phyloP scores from a whole-genome alignment of 2,888 invertebrate genomes.

The Balanococcus diminutus region DNA sequence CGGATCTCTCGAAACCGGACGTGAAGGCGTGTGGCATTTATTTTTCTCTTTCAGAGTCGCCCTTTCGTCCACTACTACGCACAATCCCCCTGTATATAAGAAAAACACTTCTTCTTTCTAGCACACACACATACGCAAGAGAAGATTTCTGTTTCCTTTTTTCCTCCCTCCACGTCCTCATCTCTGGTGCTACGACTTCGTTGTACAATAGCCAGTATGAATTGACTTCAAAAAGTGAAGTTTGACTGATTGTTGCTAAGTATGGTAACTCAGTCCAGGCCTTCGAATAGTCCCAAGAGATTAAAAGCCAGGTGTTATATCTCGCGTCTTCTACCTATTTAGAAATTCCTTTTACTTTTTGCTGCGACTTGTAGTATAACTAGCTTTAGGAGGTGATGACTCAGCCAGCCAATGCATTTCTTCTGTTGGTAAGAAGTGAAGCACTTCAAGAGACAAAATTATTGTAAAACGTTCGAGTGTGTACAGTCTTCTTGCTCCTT shows the following conservation, averaged over 20 bases:
- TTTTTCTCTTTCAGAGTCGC: neutral
- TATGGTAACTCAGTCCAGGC: slow-evolving; percentile 23
- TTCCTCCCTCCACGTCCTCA: too few species aligned
- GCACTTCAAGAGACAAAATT: neutral
- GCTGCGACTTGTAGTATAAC: neutral
- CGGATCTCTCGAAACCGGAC: slow-evolving; percentile 40
- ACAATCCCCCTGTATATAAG: too few species aligned
- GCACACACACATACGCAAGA: neutral
- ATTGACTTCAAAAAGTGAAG: slow-evolving; percentile 54
- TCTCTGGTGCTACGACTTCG: neutral
- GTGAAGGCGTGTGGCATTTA: slow-evolving; percentile 54
- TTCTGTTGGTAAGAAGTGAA: neutral
- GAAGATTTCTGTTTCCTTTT: neutral
- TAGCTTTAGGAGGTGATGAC: neutral
- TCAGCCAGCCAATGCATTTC: neutral
- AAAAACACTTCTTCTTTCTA: slow-evolving; percentile 13
- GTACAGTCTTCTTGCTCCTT: neutral
- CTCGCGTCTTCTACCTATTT: neutral
- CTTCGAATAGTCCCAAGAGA: slow-evolving; percentile 43
- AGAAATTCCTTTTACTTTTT: neutral
- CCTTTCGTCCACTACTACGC: neutral
- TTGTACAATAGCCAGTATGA: slow-evolving; percentile 39
- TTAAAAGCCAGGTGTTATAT: slow-evolving; percentile 53
- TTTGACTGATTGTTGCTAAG: slow-evolving; percentile 54
- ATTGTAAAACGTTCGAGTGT: neutral